A percentile compares a stretch with the other conserved stretches of the same genome.
phyloP scores from a whole-genome alignment of 1,140 invertebrate species.

The Pteromalus puparum region DNA sequence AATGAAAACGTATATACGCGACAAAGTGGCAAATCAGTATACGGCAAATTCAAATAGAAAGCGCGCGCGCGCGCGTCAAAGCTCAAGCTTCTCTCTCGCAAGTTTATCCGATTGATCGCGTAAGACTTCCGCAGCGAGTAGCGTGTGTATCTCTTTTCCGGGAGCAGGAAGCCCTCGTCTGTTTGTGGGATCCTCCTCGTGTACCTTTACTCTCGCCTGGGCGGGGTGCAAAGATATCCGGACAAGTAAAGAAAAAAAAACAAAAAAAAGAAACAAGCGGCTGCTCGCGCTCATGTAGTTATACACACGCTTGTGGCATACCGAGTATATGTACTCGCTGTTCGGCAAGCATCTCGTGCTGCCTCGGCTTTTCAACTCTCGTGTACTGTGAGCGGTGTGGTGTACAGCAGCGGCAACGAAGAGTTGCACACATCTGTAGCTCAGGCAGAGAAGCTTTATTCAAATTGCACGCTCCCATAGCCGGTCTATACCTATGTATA shows the following conservation, averaged over 20 bases:
- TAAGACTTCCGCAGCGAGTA: neutral
- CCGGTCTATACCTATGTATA: neutral
- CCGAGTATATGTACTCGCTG: constrained; percentile 57
- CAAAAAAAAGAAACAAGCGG: neutral
- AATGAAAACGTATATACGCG: neutral
- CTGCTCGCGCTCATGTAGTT: neutral
- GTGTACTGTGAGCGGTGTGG: constrained; percentile 7
- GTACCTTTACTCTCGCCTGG: too few species aligned
- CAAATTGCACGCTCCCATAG: constrained; percentile 58
- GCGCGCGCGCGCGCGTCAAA: neutral
- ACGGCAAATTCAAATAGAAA: neutral
- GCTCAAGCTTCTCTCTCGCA: neutral
- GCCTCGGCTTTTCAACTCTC: constrained; percentile 61
- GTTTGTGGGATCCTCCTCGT: neutral
- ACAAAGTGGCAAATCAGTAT: too few species aligned
- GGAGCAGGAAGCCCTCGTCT: neutral
- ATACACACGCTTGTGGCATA: constrained; percentile 59
- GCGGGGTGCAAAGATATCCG: too few species aligned
- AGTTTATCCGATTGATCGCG: constrained; percentile 32
- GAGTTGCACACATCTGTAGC: neutral
- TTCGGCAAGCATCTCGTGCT: constrained; percentile 63
- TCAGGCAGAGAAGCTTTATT: constrained; percentile 60
- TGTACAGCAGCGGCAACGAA: neutral
- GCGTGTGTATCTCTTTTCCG: neutral
- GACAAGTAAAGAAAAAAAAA: neutral